Evolutionary conservation across 2,797 vertebrate genomes (phyloP), one percentile per base, ranked within the genome.

Genomic region (Trematomus bernacchii): DNA sequence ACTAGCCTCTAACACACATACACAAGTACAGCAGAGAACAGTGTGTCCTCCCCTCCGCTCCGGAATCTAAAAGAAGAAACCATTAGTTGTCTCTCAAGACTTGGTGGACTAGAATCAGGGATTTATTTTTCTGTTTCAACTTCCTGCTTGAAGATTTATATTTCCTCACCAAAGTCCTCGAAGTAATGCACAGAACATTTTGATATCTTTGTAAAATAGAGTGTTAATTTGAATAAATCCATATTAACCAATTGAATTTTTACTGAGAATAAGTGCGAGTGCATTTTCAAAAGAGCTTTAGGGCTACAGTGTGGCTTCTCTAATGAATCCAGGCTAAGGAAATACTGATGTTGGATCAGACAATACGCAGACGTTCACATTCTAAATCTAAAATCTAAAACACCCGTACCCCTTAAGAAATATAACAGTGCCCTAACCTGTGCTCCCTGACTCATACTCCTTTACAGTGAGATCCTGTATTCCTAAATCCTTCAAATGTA

Each of bases 51-150:
- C 8, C 60, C 59, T 68, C 74, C 8, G 2, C 21, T 44, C 60
- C 55, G 69, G 51, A 73, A 44, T 82, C 51, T 66, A 63, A 67
- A 63, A 75, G 53, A 44, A 66, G 65, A 73, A 27, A 47, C 21
- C 57, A 71, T 63, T 77, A 77, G 70, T 51, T 54, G 52, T 61
- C 23, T 76, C 71, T 65, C 21, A 68, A 63, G 23, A 79, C 44
- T 44, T 52, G 44, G 33, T 33, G 12, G 48, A 84, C 61, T 46
- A 65, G 27, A 84, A 75, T 74, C 60, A 43, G n/a, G 40, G 59
- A 67, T 53, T 70, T 71, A 16, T 76, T 76, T 76, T 66, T 57
- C 44, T 21, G 30, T 48, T 63, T 63, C 16, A 58, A 2, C 54
- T 48, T 55, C 50, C 33, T 60, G 16, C 43, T 30, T 0, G 1